Evolutionary conservation across 2,888 invertebrate genomes (phyloP).

Genomic region (Nymphalis c-album): DNA sequence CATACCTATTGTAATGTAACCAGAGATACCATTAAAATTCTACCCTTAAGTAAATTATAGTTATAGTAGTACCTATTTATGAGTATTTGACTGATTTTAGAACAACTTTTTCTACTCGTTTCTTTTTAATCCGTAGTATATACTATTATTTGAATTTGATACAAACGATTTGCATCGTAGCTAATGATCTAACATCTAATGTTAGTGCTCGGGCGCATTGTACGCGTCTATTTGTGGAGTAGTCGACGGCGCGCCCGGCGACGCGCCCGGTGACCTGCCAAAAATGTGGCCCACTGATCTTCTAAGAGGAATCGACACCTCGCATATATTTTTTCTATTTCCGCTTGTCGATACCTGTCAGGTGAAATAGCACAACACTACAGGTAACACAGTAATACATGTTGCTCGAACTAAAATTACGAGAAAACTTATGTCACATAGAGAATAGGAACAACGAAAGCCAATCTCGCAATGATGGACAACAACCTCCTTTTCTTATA

Average conservation of each 20-base stretch:
- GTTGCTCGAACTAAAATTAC: no score
- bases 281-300: constrained; percentile 73
- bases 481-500: no score
- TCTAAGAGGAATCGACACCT: constrained; percentile 43
- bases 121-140: background rate
- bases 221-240: constrained; percentile 40
- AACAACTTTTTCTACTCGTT: background rate
- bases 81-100: no score
- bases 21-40: no score
- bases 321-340: constrained; percentile 31
- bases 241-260: constrained; percentile 34
- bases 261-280: constrained; percentile 66
- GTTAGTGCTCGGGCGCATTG: constrained; percentile 33
- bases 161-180: background rate
- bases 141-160: no score
- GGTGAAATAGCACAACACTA: background rate
- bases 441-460: no score
- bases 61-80: no score
- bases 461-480: background rate
- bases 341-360: constrained; percentile 29
- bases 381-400: no score
- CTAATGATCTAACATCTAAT: constrained; percentile 34
- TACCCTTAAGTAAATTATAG: no score
- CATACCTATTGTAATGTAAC: no score
- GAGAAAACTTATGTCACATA: no score